phyloP scores from a whole-genome alignment of 2,797 vertebrate species.

The Karalla daura region DNA sequence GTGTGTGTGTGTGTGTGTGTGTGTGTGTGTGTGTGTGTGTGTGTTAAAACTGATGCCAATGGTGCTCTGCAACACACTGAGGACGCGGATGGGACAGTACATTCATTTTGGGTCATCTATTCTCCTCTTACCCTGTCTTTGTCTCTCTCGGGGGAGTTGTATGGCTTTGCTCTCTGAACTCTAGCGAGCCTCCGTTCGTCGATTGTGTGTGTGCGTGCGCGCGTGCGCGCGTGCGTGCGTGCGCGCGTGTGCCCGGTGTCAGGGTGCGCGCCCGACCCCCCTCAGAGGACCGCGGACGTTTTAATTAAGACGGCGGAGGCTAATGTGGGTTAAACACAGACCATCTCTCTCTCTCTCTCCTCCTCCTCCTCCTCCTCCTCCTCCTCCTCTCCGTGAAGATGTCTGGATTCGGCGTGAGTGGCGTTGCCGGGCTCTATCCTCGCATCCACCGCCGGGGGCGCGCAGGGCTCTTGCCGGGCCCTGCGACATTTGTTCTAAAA shows the following conservation, averaged over 20 bases:
- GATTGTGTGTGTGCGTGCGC: slow-evolving; percentile 28
- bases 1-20: slow-evolving; percentile 18
- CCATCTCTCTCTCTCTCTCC: slow-evolving; percentile 19
- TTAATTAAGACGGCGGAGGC: slow-evolving; percentile 70
- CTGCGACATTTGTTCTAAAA: slow-evolving; percentile 55
- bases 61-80: slow-evolving; percentile 21
- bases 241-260: slow-evolving; percentile 29
- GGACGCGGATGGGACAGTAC: slow-evolving; percentile 48
- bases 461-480: slow-evolving; percentile 11
- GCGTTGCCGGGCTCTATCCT: slow-evolving; percentile 23
- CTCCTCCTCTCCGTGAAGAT: no score
- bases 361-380: no score
- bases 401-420: slow-evolving; percentile 3
- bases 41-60: slow-evolving; percentile 40
- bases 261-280: slow-evolving; percentile 25
- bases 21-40: slow-evolving; percentile 16
- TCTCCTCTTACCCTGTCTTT: slow-evolving; percentile 33
- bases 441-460: slow-evolving; percentile 3
- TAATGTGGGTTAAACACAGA: slow-evolving; percentile 73
- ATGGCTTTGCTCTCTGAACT: slow-evolving; percentile 69
- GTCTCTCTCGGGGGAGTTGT: slow-evolving; percentile 31
- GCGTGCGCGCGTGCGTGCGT: slow-evolving; percentile 21
- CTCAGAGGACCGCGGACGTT: slow-evolving; percentile 45
- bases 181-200: slow-evolving; percentile 12
- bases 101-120: slow-evolving; percentile 56